Conservation (phyloP, 1,140 invertebrate genomes). For the Panonychus citri region DNA sequence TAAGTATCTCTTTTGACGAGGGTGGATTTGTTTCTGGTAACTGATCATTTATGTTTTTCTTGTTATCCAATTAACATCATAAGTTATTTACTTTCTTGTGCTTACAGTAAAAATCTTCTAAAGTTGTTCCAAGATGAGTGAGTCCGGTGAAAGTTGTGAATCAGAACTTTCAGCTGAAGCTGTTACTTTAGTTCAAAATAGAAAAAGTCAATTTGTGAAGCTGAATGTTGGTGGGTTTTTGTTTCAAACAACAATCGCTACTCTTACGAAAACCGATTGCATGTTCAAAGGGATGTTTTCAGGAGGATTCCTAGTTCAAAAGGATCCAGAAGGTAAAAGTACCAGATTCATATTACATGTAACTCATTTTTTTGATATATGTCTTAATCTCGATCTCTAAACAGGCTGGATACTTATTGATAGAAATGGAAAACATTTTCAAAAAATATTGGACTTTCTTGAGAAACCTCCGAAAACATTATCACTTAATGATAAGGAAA, state of each 20-base stretch:
- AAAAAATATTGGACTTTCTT: not conserved
- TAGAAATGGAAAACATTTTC: not conserved
- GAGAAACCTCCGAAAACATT: not conserved
- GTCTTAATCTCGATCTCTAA: not conserved
- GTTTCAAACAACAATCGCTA: slow-evolving; percentile 85
- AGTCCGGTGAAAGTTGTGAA: too few relatives aligned
- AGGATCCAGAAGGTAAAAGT: slow-evolving; percentile 24
- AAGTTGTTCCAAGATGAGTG: too few relatives aligned
- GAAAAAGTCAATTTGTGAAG: slow-evolving; percentile 68
- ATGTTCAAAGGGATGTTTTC: not conserved
- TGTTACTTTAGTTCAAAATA: too few relatives aligned
- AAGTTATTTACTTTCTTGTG: too few relatives aligned
- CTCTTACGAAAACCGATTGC: slow-evolving; percentile 21
- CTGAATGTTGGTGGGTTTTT: slow-evolving; percentile 82
- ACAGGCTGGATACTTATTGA: not conserved
- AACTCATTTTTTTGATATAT: too few relatives aligned
- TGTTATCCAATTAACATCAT: too few relatives aligned
- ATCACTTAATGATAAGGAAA: not conserved
- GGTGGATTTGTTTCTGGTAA: too few relatives aligned
- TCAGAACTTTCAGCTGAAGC: too few relatives aligned
- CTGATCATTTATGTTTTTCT: too few relatives aligned
- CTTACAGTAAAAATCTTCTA: too few relatives aligned
- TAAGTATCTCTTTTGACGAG: too few relatives aligned
- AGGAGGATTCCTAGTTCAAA: not conserved
- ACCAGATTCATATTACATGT: too few relatives aligned